Conservation (phyloP, 2,888 invertebrate genomes). For the Drosophila algonquin region DNA sequence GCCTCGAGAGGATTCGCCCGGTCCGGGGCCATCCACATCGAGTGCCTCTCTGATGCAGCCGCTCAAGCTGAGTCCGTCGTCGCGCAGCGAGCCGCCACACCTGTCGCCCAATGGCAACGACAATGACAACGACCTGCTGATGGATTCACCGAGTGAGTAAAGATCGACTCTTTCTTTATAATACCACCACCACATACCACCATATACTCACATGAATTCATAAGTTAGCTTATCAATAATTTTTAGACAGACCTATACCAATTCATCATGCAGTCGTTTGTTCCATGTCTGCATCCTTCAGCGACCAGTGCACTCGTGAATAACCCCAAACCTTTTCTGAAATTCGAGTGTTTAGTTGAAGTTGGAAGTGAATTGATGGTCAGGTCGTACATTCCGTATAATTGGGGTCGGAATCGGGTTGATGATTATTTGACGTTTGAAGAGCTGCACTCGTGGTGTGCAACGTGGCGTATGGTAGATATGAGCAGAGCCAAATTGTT, state of each 20-base stretch:
- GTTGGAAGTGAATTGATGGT: not conserved
- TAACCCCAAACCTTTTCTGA: constrained; percentile 25
- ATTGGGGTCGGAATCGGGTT: constrained; percentile 22
- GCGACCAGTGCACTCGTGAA: not conserved
- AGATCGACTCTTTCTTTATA: constrained; percentile 76
- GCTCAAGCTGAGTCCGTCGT: constrained; percentile 87
- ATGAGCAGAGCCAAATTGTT: constrained; percentile 55
- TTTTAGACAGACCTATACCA: not conserved
- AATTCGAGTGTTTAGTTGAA: constrained; percentile 22
- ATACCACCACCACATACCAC: not conserved
- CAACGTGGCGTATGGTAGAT: constrained; percentile 58
- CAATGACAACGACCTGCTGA: constrained; percentile 87
- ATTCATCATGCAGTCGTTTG: not conserved
- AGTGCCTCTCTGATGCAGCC: constrained; percentile 77
- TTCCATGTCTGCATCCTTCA: constrained; percentile 27
- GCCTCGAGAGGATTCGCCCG: constrained; percentile 71
- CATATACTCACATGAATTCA: not conserved
- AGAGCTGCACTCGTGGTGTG: constrained; percentile 35
- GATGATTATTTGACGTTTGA: constrained; percentile 43
- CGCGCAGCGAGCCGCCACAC: constrained; percentile 83
- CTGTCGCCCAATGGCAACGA: constrained; percentile 87
- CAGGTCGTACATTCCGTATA: constrained; percentile 18
- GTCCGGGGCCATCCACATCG: constrained; percentile 72
- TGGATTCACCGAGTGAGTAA: constrained; percentile 93
- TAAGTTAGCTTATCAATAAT: not conserved